phyloP scores from a whole-genome alignment of 2,888 invertebrate species.

The Deilephila elpenor region DNA sequence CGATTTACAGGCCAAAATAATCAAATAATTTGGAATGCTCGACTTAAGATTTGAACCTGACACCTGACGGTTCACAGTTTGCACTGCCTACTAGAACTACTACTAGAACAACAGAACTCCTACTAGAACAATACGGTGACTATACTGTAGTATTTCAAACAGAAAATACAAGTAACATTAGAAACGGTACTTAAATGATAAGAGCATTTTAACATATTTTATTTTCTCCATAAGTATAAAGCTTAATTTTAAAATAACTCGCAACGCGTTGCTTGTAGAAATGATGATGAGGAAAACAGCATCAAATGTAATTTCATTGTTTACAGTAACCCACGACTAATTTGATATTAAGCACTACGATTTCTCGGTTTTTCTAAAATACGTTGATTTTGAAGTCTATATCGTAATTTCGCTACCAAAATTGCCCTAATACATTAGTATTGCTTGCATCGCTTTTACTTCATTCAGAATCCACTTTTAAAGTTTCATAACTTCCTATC shows the following conservation, averaged over 20 bases:
- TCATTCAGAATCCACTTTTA: no score
- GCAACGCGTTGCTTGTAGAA: not conserved
- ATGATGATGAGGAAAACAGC: not conserved
- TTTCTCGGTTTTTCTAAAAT: not conserved
- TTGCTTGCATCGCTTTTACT: no score
- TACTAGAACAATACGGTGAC: not conserved
- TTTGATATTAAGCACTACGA: not conserved
- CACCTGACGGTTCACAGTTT: no score
- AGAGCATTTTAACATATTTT: not conserved
- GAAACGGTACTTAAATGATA: not conserved
- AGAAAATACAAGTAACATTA: not conserved
- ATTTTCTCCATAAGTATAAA: not conserved
- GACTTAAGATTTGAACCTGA: no score
- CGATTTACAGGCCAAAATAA: no score
- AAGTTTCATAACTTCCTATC: no score
- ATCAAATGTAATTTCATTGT: not conserved
- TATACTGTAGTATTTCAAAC: not conserved
- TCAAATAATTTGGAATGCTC: no score
- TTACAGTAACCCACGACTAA: slow-evolving; percentile 3
- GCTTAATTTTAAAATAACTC: not conserved
- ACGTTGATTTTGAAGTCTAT: not conserved
- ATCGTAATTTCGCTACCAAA: not conserved
- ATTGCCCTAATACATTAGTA: not conserved
- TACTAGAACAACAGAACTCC: not conserved
- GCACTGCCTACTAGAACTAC: not conserved